Evolutionary conservation across 2,113 vertebrate genomes (phyloP).

Genomic region (Terrapene triunguis): DNA sequence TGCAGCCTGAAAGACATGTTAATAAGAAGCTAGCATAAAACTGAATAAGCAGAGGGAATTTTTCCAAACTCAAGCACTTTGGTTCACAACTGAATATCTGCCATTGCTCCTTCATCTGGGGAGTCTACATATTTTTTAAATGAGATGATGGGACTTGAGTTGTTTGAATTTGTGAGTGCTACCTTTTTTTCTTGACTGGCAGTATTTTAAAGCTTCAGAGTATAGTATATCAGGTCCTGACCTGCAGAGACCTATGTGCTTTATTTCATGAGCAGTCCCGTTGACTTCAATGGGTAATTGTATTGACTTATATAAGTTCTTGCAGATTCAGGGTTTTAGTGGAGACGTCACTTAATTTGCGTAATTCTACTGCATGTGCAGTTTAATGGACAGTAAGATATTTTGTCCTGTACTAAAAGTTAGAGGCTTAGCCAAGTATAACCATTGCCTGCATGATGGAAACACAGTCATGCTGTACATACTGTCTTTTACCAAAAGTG

Average conservation of each 20-base stretch:
- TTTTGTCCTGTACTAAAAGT: neutral
- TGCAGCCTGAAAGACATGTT: neutral
- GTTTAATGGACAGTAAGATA: neutral
- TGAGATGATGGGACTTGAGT: neutral
- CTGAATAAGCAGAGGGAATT: neutral
- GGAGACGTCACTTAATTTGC: neutral
- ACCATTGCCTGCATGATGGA: neutral
- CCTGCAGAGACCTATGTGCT: neutral
- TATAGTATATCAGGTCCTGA: neutral
- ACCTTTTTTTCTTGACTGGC: neutral
- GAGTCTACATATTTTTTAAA: neutral
- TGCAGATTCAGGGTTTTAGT: neutral
- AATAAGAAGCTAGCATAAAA: neutral
- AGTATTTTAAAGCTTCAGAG: neutral
- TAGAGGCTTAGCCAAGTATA: neutral
- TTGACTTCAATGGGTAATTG: neutral
- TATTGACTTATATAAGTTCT: neutral
- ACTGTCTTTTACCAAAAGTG: neutral
- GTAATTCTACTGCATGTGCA: neutral
- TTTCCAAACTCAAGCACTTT: neutral
- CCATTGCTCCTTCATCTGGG: neutral
- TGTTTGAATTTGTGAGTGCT: neutral
- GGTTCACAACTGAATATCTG: too few relatives aligned
- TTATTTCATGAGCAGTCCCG: neutral
- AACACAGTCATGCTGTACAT: neutral